phyloP scores from a whole-genome alignment of 2,888 invertebrate genomes.

The Pristionchus arcanus region DNA sequence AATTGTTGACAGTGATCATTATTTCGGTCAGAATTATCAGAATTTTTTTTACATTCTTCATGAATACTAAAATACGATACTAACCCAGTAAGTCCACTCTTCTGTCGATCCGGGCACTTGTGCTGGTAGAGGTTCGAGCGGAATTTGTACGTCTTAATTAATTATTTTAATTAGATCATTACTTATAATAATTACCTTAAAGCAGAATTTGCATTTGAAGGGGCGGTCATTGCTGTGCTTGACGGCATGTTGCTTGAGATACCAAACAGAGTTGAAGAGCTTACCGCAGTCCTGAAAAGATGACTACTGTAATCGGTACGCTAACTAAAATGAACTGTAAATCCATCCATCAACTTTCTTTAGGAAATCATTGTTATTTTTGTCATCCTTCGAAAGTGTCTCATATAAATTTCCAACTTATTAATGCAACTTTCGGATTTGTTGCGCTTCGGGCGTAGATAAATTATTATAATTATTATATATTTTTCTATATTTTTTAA shows the following conservation, averaged over 20 bases:
- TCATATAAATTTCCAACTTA: too few relatives aligned
- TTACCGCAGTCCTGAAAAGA: slow-evolving; percentile 75
- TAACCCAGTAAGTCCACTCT: slow-evolving; percentile 63
- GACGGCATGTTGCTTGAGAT: slow-evolving; percentile 78
- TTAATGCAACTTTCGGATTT: too few relatives aligned
- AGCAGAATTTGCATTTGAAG: slow-evolving; percentile 79
- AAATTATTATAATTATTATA: too few relatives aligned
- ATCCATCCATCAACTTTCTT: too few relatives aligned
- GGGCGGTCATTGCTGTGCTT: slow-evolving; percentile 79
- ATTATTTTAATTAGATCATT: background rate
- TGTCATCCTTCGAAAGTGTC: too few relatives aligned
- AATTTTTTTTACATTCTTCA: too few relatives aligned
- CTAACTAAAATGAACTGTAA: too few relatives aligned
- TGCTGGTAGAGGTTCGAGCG: slow-evolving; percentile 79
- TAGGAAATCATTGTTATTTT: too few relatives aligned
- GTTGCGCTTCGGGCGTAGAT: too few relatives aligned
- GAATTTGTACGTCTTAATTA: slow-evolving; percentile 78
- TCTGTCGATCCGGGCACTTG: slow-evolving; percentile 78
- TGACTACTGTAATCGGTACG: background rate
- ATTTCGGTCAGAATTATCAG: too few relatives aligned
- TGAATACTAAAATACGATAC: background rate
- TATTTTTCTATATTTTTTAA: too few relatives aligned
- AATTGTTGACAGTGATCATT: background rate
- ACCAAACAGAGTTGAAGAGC: slow-evolving; percentile 78
- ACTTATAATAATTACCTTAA: slow-evolving; percentile 66